phyloP scores from a whole-genome alignment of 2,797 vertebrate species.

The Hybognathus amarus region DNA sequence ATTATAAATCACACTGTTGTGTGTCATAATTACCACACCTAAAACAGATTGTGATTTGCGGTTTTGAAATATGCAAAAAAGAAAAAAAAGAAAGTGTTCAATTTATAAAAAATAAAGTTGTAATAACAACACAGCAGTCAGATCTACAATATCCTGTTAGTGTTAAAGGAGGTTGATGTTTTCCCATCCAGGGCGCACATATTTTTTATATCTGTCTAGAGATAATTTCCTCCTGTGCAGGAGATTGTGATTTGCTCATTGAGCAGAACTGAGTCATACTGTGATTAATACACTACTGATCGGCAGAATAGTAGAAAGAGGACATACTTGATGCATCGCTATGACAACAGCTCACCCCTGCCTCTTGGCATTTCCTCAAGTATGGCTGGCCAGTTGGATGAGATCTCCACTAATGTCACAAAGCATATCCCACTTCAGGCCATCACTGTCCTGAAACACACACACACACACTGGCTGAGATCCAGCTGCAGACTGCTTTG shows the following conservation, averaged over 20 bases:
- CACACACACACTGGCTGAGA: slow-evolving; percentile 13
- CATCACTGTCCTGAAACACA: slow-evolving; percentile 32
- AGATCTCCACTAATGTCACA: slow-evolving; percentile 44
- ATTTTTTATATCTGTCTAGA: background rate
- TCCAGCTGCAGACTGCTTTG: slow-evolving; percentile 49
- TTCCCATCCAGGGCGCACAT: background rate
- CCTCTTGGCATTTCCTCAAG: slow-evolving; percentile 44
- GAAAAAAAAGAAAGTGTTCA: background rate
- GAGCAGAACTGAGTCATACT: slow-evolving; percentile 22
- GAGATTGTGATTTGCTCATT: slow-evolving; percentile 8
- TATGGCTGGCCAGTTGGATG: slow-evolving; percentile 45
- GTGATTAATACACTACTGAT: slow-evolving; percentile 26
- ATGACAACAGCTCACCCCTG: slow-evolving; percentile 43
- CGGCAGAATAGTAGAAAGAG: slow-evolving; percentile 15
- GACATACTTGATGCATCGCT: slow-evolving; percentile 32
- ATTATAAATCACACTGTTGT: background rate
- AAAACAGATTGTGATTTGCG: background rate
- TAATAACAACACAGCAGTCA: background rate
- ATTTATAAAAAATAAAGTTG: background rate
- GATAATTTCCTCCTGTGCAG: slow-evolving; percentile 16
- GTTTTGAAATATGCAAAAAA: background rate
- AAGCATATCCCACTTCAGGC: slow-evolving; percentile 42
- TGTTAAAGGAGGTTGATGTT: background rate
- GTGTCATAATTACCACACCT: background rate
- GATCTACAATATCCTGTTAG: background rate